phyloP scores from a whole-genome alignment of 2,888 invertebrate genomes.

The Acrobasis suavella region DNA sequence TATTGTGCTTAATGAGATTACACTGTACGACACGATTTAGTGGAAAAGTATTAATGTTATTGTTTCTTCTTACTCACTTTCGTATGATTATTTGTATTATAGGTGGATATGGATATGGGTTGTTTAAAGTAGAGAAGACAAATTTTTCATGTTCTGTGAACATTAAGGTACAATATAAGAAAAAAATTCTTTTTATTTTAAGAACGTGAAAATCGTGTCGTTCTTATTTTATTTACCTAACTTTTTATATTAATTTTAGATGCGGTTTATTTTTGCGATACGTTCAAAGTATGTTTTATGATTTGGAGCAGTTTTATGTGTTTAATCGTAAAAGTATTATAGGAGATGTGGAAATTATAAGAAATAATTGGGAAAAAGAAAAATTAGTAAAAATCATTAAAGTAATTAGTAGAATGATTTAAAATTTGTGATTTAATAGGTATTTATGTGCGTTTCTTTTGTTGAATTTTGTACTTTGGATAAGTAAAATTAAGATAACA shows the following conservation, averaged over 20 bases:
- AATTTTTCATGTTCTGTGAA: no score
- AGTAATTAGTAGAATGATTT: background rate
- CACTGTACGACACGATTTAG: background rate
- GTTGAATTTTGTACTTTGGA: slow-evolving; percentile 17
- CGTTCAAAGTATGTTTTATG: background rate
- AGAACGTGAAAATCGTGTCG: slow-evolving; percentile 3
- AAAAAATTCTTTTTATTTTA: background rate
- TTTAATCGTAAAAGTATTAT: background rate
- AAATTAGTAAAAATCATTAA: background rate
- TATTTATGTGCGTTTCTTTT: slow-evolving; percentile 17
- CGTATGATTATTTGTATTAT: no score
- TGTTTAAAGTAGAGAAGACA: no score
- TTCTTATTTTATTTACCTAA: background rate
- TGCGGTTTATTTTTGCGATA: background rate
- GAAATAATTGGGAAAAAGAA: background rate
- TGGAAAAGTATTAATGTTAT: background rate
- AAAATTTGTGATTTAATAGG: slow-evolving; percentile 12
- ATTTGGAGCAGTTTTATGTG: background rate
- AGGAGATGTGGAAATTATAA: background rate
- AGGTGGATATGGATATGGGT: no score
- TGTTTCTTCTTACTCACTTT: no score
- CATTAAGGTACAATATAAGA: no score
- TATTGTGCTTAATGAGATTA: slow-evolving; percentile 10
- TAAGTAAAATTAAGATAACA: background rate
- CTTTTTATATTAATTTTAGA: background rate